A percentile compares a stretch with the other conserved stretches of the same genome.
phyloP scores from a whole-genome alignment of 2,888 invertebrate species.

The Netelia melanura region DNA sequence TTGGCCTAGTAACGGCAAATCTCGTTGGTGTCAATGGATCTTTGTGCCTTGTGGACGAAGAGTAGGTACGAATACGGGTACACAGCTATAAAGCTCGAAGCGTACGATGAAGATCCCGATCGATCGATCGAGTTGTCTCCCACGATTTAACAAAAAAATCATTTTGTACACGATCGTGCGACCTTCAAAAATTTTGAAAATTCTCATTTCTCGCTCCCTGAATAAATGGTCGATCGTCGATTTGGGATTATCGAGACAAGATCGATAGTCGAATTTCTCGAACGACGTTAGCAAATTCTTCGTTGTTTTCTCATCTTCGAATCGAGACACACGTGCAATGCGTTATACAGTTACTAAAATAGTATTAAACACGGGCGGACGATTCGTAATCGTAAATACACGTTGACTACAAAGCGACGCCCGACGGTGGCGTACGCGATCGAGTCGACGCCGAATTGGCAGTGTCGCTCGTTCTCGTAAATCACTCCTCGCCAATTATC shows the following conservation, averaged over 20 bases:
- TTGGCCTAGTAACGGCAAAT: conserved; percentile 80
- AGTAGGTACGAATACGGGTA: conserved; percentile 14
- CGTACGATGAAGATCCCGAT: neutral
- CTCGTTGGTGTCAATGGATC: conserved; percentile 71
- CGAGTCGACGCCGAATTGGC: conserved; percentile 61
- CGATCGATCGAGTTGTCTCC: neutral
- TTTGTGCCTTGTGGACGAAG: conserved; percentile 45
- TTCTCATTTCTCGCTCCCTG: neutral
- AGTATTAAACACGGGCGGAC: conserved; percentile 15
- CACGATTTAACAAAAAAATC: neutral
- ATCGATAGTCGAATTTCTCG: conserved; percentile 37
- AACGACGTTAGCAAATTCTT: too few species aligned
- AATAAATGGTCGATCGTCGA: neutral
- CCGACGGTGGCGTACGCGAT: neutral
- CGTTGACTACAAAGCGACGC: conserved; percentile 10
- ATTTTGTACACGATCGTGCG: too few species aligned
- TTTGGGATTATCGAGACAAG: conserved; percentile 15
- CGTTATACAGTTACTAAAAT: conserved; percentile 11
- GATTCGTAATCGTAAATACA: neutral
- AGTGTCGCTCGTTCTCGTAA: conserved; percentile 56
- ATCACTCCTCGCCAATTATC: conserved; percentile 67
- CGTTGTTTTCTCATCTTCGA: neutral
- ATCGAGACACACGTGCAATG: neutral
- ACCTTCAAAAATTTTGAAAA: neutral
- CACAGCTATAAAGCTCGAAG: conserved; percentile 8